These are phyloP conservation scores for Cervus canadensis DNA, from an alignment of 2,113 vertebrate genomes.

Conservation along the genomic window DNA sequence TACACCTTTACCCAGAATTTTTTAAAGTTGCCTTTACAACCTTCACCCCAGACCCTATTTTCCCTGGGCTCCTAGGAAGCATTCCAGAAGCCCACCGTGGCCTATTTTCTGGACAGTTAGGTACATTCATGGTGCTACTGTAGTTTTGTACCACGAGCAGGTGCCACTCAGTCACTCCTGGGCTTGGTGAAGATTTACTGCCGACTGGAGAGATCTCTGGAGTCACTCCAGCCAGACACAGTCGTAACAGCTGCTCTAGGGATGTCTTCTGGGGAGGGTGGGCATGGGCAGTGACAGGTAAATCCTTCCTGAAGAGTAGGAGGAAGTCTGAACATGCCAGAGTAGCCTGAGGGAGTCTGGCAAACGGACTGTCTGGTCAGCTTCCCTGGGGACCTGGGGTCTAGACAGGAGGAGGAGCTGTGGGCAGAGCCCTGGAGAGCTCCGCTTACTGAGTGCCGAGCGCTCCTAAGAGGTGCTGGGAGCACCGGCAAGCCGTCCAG, in stretches of 20 bases:
- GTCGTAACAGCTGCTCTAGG: background rate
- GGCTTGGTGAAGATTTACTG: background rate
- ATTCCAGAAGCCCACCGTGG: fast-evolving
- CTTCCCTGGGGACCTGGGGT: background rate
- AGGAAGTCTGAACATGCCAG: background rate
- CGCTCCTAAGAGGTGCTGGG: background rate
- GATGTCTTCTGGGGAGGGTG: background rate
- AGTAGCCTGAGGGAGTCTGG: background rate
- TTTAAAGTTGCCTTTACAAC: background rate
- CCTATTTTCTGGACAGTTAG: background rate
- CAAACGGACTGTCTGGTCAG: background rate
- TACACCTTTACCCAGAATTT: background rate
- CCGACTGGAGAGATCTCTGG: background rate
- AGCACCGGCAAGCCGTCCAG: fast-evolving
- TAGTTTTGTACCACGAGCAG: background rate
- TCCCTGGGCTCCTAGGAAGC: background rate
- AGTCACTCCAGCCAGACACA: background rate
- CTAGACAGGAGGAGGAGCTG: background rate
- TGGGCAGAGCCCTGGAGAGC: background rate
- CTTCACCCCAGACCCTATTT: background rate
- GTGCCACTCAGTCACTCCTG: background rate
- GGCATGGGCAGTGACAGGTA: background rate
- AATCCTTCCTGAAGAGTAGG: background rate
- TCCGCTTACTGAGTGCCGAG: background rate
- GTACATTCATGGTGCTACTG: fast-evolving